Conservation (phyloP, 1,140 invertebrate species). For the Psix sp. region DNA sequence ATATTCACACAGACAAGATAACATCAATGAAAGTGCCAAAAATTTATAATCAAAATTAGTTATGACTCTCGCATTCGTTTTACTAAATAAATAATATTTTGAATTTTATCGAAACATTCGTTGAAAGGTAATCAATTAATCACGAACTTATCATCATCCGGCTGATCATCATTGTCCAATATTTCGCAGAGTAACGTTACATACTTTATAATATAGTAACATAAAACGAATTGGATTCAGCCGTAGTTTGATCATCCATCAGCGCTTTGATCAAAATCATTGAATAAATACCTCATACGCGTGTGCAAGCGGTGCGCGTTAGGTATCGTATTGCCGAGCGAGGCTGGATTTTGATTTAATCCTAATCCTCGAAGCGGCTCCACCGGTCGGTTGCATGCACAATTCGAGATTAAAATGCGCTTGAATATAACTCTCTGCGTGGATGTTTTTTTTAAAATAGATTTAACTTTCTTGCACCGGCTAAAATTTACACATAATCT, state of each 20-base stretch:
- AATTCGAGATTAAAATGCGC: constrained; percentile 74
- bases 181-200: constrained; percentile 51
- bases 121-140: constrained; percentile 56
- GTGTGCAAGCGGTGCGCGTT: constrained; percentile 62
- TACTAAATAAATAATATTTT: constrained; percentile 48
- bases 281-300: constrained; percentile 61
- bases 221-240: constrained; percentile 60
- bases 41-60: constrained; percentile 18
- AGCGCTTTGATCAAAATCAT: constrained; percentile 61
- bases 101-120: constrained; percentile 45
- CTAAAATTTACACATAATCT: constrained; percentile 48
- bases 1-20: too few relatives aligned
- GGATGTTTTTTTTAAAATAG: constrained; percentile 54
- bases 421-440: constrained; percentile 48
- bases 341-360: constrained; percentile 71
- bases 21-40: not conserved
- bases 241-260: constrained; percentile 59
- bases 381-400: constrained; percentile 64
- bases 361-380: constrained; percentile 70
- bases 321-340: constrained; percentile 65
- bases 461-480: constrained; percentile 56
- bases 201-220: constrained; percentile 45
- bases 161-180: constrained; percentile 39
- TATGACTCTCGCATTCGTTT: constrained; percentile 11
- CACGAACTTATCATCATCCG: constrained; percentile 51